phyloP scores from a whole-genome alignment of 2,797 vertebrate species.

The Sebastes cheni region DNA sequence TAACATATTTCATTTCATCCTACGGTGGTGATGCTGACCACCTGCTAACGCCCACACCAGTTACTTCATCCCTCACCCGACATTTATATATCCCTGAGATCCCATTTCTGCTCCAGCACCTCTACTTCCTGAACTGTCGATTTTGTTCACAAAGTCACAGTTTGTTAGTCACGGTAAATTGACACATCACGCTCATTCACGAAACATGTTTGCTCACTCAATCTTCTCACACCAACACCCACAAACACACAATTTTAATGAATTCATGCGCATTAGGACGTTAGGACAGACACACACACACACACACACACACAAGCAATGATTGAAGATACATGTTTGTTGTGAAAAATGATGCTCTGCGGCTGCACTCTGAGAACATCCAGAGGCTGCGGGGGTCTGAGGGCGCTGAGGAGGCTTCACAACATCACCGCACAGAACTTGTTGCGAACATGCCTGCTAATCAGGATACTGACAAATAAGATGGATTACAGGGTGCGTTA shows the following conservation, averaged over 20 bases:
- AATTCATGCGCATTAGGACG: background rate
- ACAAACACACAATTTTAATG: background rate
- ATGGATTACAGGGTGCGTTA: slow-evolving; percentile 52
- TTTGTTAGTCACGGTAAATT: slow-evolving; percentile 26
- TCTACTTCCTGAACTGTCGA: background rate
- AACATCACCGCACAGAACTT: background rate
- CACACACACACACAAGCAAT: background rate
- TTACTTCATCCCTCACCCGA: background rate
- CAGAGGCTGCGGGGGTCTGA: background rate
- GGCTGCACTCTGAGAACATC: background rate
- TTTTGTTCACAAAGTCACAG: slow-evolving; percentile 8
- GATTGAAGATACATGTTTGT: background rate
- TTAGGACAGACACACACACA: background rate
- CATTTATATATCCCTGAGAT: background rate
- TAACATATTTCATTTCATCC: background rate
- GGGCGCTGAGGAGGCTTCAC: background rate
- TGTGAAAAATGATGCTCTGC: background rate
- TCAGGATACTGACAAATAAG: slow-evolving; percentile 65
- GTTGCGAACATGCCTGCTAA: slow-evolving; percentile 38
- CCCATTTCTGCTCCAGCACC: background rate
- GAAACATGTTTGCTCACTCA: background rate
- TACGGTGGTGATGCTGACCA: background rate
- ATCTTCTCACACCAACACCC: background rate
- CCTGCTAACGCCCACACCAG: background rate
- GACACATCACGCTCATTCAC: slow-evolving; percentile 10